A percentile compares a stretch with the other conserved stretches of the same genome.
Conservation (phyloP, 2,113 vertebrate species). For the Eretmochelys imbricata region DNA sequence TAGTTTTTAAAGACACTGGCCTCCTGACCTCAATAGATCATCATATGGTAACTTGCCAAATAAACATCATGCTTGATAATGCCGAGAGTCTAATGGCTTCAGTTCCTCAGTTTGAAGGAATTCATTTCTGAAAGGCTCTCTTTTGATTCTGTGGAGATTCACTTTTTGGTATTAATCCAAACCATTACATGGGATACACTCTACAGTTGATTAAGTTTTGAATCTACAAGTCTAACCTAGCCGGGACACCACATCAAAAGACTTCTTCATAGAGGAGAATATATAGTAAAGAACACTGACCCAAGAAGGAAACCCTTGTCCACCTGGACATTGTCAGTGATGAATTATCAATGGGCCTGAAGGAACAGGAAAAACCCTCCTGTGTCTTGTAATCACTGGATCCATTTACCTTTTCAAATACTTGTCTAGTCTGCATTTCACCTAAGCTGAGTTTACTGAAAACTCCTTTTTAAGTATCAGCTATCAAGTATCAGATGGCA, state of each 20-base stretch:
- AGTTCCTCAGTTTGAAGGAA: background rate
- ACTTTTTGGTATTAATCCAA: background rate
- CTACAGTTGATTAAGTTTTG: background rate
- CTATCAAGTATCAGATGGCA: background rate
- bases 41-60: background rate
- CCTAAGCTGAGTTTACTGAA: background rate
- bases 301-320: background rate
- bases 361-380: background rate
- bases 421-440: background rate
- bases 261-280: background rate
- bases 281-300: background rate
- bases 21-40: background rate
- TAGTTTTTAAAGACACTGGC: background rate
- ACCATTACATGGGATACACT: background rate
- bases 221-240: background rate
- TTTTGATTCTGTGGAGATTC: background rate
- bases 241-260: background rate
- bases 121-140: background rate
- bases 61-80: background rate
- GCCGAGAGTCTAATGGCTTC: background rate
- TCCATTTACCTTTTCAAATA: background rate
- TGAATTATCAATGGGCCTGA: rapidly evolving
- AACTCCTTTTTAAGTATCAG: background rate
- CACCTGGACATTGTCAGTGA: background rate
- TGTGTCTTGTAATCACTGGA: rapidly evolving